These are phyloP conservation scores for Caradrina clavipalpis DNA, from an alignment of 2,888 invertebrate genomes.

Conservation along the genomic window DNA sequence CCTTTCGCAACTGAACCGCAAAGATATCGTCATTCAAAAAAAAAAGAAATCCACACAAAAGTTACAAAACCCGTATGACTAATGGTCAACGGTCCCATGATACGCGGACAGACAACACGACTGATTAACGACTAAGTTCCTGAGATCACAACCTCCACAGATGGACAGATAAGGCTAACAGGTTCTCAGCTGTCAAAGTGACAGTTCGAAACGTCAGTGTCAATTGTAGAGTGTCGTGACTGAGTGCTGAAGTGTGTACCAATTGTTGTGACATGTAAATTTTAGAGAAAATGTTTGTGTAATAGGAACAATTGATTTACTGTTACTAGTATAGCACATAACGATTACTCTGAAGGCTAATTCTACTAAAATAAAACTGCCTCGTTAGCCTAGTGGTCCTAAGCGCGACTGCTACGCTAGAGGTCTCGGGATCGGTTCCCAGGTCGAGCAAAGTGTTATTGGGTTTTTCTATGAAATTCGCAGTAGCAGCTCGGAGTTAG, in stretches of 20 bases:
- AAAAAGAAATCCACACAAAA: constrained; percentile 20
- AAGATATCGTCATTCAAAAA: constrained; percentile 36
- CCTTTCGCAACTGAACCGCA: constrained; percentile 35
- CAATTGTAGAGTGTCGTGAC: constrained; percentile 41
- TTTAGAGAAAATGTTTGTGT: background rate
- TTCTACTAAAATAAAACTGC: too few relatives aligned
- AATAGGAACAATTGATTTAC: too few relatives aligned
- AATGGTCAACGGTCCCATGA: constrained; percentile 61
- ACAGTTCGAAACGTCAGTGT: constrained; percentile 61
- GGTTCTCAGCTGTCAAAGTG: constrained; percentile 61
- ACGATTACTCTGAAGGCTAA: too few relatives aligned
- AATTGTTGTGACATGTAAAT: constrained; percentile 29
- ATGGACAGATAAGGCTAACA: constrained; percentile 62
- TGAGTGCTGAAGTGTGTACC: constrained; percentile 33
- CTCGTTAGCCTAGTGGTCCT: too few relatives aligned
- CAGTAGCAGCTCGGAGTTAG: too few relatives aligned
- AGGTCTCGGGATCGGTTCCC: too few relatives aligned
- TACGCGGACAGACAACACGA: constrained; percentile 68
- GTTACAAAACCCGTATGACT: constrained; percentile 63
- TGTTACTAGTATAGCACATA: too few relatives aligned
- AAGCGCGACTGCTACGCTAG: too few relatives aligned
- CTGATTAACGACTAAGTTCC: constrained; percentile 74
- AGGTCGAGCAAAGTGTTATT: too few relatives aligned
- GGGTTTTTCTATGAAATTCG: too few relatives aligned
- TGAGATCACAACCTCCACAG: constrained; percentile 56